Evolutionary conservation across 1,140 invertebrate genomes (phyloP).

Genomic region (Oscheius sp.): DNA sequence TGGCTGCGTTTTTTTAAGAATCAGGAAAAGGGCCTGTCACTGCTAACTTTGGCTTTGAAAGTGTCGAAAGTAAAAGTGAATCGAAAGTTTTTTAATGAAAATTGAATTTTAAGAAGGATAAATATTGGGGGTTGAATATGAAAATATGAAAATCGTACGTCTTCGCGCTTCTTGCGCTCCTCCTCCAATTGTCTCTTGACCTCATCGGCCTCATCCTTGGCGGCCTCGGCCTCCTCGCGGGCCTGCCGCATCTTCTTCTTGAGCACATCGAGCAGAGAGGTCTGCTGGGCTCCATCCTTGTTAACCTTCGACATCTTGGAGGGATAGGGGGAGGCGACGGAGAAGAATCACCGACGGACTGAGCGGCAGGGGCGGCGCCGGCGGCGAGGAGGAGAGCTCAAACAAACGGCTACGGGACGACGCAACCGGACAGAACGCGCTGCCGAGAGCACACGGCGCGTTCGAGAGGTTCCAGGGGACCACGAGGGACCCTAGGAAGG

Average conservation of each 20-base stretch:
- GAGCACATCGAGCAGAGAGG: constrained; percentile 78
- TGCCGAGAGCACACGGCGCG: too few species aligned
- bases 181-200: constrained; percentile 61
- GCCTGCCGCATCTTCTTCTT: constrained; percentile 99
- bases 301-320: constrained; percentile 58
- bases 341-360: neutral
- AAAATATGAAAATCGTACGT: constrained; percentile 45
- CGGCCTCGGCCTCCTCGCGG: constrained; percentile 76
- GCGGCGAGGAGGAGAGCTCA: neutral
- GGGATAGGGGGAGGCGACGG: neutral
- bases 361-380: neutral
- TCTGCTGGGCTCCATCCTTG: constrained; percentile 61
- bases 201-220: constrained; percentile 75
- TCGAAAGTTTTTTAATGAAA: neutral
- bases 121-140: neutral
- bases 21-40: too few species aligned
- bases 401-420: neutral
- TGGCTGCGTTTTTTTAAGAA: too few species aligned
- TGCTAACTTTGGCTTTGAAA: too few species aligned
- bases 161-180: constrained; percentile 60
- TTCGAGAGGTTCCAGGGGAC: neutral
- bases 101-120: neutral
- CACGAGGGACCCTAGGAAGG: neutral
- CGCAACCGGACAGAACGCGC: neutral
- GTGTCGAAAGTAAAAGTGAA: too few species aligned